Conservation (phyloP, 2,888 invertebrate species). For the Hypsopygia costalis region DNA sequence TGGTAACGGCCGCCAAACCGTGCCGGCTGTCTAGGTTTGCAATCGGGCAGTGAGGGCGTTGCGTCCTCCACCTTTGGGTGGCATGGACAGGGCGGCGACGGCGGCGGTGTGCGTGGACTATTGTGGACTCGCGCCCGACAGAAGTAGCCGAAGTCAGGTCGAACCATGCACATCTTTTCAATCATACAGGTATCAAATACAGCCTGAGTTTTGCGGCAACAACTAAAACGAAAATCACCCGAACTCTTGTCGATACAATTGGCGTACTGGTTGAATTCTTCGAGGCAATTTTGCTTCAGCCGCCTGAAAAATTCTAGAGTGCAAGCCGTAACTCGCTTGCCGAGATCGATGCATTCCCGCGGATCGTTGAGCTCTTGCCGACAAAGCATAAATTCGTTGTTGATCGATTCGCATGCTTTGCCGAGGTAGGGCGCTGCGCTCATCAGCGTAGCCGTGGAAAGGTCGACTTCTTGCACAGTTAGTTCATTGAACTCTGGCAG, state of each 20-base stretch:
- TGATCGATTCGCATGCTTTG: slow-evolving; percentile 92
- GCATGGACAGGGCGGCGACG: slow-evolving; percentile 69
- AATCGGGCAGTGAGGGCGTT: slow-evolving; percentile 83
- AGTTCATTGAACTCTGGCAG: slow-evolving; percentile 91
- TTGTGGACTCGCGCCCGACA: slow-evolving; percentile 84
- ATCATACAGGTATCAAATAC: slow-evolving; percentile 91
- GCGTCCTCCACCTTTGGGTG: slow-evolving; percentile 82
- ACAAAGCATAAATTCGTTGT: slow-evolving; percentile 97
- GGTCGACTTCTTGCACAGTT: slow-evolving; percentile 87
- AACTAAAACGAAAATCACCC: slow-evolving; percentile 78
- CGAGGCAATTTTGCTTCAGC: slow-evolving; percentile 89
- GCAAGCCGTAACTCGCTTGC: slow-evolving; percentile 93
- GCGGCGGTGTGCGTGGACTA: slow-evolving; percentile 78
- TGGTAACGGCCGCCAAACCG: slow-evolving; percentile 83
- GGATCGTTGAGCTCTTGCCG: slow-evolving; percentile 90
- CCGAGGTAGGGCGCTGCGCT: slow-evolving; percentile 95
- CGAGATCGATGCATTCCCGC: slow-evolving; percentile 90
- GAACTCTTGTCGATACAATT: slow-evolving; percentile 88
- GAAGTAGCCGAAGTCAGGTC: slow-evolving; percentile 92
- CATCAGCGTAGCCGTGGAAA: slow-evolving; percentile 90
- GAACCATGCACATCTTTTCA: slow-evolving; percentile 86
- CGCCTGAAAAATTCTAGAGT: slow-evolving; percentile 90
- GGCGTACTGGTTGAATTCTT: slow-evolving; percentile 92
- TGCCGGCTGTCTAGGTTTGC: slow-evolving; percentile 77
- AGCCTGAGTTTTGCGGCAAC: slow-evolving; percentile 91